Evolutionary conservation across 2,888 invertebrate species (phyloP).

Genomic region (Gastrophysa polygoni): DNA sequence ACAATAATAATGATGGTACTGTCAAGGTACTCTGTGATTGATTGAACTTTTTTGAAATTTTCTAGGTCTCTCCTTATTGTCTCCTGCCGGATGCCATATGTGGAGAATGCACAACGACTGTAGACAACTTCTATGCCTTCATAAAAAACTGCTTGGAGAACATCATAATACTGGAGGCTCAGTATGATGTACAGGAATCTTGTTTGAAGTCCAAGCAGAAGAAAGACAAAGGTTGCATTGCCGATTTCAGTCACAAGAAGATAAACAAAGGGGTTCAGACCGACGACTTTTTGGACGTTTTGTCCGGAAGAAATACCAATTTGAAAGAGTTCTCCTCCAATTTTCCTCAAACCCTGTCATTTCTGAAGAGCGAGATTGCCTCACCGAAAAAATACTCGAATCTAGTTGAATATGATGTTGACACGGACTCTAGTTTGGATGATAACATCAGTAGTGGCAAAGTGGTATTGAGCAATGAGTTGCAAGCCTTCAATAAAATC

Average conservation of each 20-base stretch:
- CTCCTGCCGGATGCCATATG: slow-evolving; percentile 56
- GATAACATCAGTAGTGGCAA: slow-evolving; percentile 33
- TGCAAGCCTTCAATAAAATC: slow-evolving; percentile 31
- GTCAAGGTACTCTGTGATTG: neutral
- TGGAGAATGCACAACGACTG: slow-evolving; percentile 50
- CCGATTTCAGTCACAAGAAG: slow-evolving; percentile 52
- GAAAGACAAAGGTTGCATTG: slow-evolving; percentile 58
- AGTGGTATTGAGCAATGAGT: slow-evolving; percentile 34
- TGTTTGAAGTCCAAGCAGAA: slow-evolving; percentile 54
- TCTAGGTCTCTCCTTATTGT: slow-evolving; percentile 52
- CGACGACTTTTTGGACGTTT: slow-evolving; percentile 46
- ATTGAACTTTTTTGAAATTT: slow-evolving; percentile 9
- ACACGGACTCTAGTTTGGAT: slow-evolving; percentile 44
- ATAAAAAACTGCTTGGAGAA: slow-evolving; percentile 55
- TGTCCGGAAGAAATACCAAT: slow-evolving; percentile 31
- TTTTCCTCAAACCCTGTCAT: slow-evolving; percentile 31
- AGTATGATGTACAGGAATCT: slow-evolving; percentile 54
- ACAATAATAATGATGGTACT: neutral
- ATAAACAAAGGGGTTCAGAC: slow-evolving; percentile 52
- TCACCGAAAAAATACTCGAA: slow-evolving; percentile 12
- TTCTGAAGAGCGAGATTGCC: slow-evolving; percentile 23
- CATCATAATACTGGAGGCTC: slow-evolving; percentile 53
- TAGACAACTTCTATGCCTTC: slow-evolving; percentile 53
- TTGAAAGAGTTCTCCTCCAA: slow-evolving; percentile 29
- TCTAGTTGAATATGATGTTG: slow-evolving; percentile 52